Percentiles rank a stretch among this genome's conserved stretches.
Conservation (phyloP, 2,113 vertebrate species). For the Heterotilapia buettikoferi region DNA sequence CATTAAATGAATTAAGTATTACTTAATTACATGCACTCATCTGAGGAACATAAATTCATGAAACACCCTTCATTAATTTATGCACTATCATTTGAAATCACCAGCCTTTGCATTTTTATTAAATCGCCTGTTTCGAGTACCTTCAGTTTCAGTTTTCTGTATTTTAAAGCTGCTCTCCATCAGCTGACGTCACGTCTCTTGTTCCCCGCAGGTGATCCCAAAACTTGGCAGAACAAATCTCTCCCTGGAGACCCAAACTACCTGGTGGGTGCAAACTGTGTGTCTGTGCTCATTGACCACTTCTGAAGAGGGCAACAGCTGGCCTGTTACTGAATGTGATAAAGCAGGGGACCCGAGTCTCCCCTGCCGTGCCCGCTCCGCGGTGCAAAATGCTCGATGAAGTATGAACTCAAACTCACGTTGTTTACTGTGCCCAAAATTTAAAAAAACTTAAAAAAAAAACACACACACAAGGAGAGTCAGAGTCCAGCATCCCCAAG, state of each 20-base stretch:
- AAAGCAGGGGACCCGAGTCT: neutral
- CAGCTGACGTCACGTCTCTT: neutral
- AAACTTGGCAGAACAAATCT: slow-evolving; percentile 99
- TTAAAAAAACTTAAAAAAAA: neutral
- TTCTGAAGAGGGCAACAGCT: slow-evolving; percentile 88
- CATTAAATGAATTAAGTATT: neutral
- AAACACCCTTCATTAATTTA: neutral
- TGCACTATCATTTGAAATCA: neutral
- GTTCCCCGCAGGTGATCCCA: slow-evolving; percentile 84
- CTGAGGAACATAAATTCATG: neutral
- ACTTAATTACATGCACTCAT: neutral
- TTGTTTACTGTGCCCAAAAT: slow-evolving; percentile 64
- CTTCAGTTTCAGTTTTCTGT: neutral
- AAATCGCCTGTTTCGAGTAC: neutral
- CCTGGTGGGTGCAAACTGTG: slow-evolving; percentile 98
- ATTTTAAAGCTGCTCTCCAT: neutral
- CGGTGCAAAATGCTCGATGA: slow-evolving; percentile 69
- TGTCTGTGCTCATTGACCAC: slow-evolving; percentile 98
- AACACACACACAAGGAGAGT: slow-evolving; percentile 31
- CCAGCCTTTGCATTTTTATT: neutral
- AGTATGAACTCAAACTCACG: slow-evolving; percentile 75
- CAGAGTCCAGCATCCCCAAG: slow-evolving; percentile 35
- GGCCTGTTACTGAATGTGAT: slow-evolving; percentile 85
- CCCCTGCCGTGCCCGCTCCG: slow-evolving; percentile 1
- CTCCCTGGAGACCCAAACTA: slow-evolving; percentile 98